A percentile compares a stretch with the other conserved stretches of the same genome.
Conservation (phyloP, 2,113 vertebrate genomes). For the Aleadryas rufinucha region DNA sequence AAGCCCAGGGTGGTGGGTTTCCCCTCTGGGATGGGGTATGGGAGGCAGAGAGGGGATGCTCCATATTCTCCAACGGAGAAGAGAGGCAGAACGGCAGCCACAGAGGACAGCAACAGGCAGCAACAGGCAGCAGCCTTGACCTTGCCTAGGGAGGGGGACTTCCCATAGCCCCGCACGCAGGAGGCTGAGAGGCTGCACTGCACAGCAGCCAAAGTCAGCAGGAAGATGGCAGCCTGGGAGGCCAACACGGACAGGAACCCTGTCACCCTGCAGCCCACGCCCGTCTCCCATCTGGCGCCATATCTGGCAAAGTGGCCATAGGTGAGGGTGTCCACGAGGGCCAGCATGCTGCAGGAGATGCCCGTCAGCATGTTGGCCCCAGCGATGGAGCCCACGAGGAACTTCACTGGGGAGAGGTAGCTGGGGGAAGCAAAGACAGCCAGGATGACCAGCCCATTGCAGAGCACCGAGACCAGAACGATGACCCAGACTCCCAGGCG, state of each 20-base stretch:
- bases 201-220: slow-evolving; percentile 85
- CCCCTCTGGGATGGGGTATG: slow-evolving; percentile 78
- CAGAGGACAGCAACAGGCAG: slow-evolving; percentile 81
- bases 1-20: slow-evolving; percentile 76
- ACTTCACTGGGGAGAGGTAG: slow-evolving; percentile 85
- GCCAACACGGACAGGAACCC: slow-evolving; percentile 92
- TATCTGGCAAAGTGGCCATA: slow-evolving; percentile 84
- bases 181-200: slow-evolving; percentile 87
- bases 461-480: slow-evolving; percentile 80
- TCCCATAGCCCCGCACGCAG: slow-evolving; percentile 77
- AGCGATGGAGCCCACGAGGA: slow-evolving; percentile 86
- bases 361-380: slow-evolving; percentile 87
- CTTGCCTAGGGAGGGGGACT: slow-evolving; percentile 75
- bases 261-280: slow-evolving; percentile 81
- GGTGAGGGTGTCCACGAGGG: slow-evolving; percentile 84
- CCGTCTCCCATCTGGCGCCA: slow-evolving; percentile 86
- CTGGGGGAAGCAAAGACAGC: slow-evolving; percentile 80
- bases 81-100: slow-evolving; percentile 81
- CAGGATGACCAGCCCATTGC: slow-evolving; percentile 84
- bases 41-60: slow-evolving; percentile 91
- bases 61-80: slow-evolving; percentile 86
- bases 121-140: slow-evolving; percentile 79
- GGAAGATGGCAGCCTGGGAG: slow-evolving; percentile 85
- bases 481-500: slow-evolving; percentile 90
- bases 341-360: slow-evolving; percentile 83